Evolutionary conservation across 92 coral and sea anemone species (phyloP), one percentile per base, ranked within the genome.

Genomic region (Zoanthus gigantus): DNA sequence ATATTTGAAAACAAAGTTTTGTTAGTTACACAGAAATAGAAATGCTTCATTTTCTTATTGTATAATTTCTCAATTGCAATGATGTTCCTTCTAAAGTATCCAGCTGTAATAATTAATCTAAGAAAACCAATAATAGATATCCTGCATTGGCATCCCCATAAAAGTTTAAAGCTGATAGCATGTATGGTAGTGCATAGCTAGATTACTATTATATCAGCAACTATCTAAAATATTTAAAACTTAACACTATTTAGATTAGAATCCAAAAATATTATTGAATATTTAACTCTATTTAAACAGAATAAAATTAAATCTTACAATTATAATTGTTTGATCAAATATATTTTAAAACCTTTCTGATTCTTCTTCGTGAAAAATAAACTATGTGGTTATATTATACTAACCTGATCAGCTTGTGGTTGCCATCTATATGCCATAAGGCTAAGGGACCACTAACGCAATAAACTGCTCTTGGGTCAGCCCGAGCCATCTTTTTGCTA

Each of bases 391-490:
- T 54, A 11, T 54, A 54, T 58, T 17, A 17, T 2, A 17, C n/a
- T 58, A 57, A 57, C 16, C 93, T 87, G 37, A 90, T 90, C 67
- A 90, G 29, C 9, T 61, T 61, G 69, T 91, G 93, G 69, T 91
- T 87, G 23, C 93, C 93, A 76, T 82, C 90, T 82, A 87, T 83
- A 53, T 91, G 94, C 93, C 93, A 86, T 23, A 87, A 57, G 23
- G 93, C 90, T 68, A 90, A 52, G 9, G 92, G 94, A 44, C 90
- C 92, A 72, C 89, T 83, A 3, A 88, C 90, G 54, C 71, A n/a
- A 72, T 88, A 91, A 77, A 52, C 83, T 52, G 87, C 89, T 48
- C 94, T 92, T 18, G 94, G 92, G 92, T 92, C n/a, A 88, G 32
- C 7, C 74, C 65, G 30, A 92, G 65, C 94, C 94, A 92, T 79